phyloP scores from a whole-genome alignment of 23 tunicate species.

The Ascidia mentula region DNA sequence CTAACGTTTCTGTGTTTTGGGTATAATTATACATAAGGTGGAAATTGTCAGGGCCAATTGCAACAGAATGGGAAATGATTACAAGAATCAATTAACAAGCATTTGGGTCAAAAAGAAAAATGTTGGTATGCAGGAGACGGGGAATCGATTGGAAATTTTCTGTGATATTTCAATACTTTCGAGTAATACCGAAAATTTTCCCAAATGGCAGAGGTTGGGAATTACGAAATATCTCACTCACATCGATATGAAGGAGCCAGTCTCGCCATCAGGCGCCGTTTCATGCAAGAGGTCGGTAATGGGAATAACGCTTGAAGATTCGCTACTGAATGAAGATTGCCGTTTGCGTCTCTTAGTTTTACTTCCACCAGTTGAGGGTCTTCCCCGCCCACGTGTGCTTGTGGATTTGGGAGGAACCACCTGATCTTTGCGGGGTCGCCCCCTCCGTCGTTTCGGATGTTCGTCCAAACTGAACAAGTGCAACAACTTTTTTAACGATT shows the following conservation, averaged over 20 bases:
- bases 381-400: slow-evolving; percentile 22
- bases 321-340: slow-evolving; percentile 27
- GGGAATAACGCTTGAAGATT: slow-evolving; percentile 34
- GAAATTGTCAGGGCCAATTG: too few relatives aligned
- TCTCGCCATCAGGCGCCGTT: neutral
- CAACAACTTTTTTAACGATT: too few relatives aligned
- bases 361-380: neutral
- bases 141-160: too few relatives aligned
- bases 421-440: slow-evolving; percentile 58
- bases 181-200: too few relatives aligned
- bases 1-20: too few relatives aligned
- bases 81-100: too few relatives aligned
- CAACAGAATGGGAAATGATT: too few relatives aligned
- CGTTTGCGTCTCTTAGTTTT: slow-evolving; percentile 5
- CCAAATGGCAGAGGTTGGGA: too few relatives aligned
- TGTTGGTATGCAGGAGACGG: too few relatives aligned
- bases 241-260: neutral
- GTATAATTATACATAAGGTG: too few relatives aligned
- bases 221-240: neutral
- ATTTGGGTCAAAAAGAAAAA: too few relatives aligned
- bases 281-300: slow-evolving; percentile 42
- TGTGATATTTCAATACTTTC: too few relatives aligned
- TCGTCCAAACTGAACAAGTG: neutral
- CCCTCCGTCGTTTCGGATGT: slow-evolving; percentile 51
- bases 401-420: neutral